Evolutionary conservation across 2,113 vertebrate species (phyloP).

Genomic region (Entelurus aequoreus): DNA sequence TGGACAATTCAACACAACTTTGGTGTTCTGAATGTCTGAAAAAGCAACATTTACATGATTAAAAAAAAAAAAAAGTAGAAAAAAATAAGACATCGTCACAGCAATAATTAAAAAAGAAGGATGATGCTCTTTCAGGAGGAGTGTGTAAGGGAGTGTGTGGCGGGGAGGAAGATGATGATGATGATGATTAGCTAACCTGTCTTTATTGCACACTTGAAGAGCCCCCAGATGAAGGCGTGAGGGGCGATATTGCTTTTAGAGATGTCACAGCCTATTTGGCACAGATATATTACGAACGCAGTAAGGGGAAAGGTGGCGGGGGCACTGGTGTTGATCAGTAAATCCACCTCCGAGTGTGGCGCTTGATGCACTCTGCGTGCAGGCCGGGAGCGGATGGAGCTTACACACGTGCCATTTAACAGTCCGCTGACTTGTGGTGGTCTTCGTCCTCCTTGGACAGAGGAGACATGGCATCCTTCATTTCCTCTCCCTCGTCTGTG

Average conservation of each 20-base stretch:
- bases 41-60: conserved; percentile 17
- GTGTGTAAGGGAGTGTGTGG: conserved; percentile 42
- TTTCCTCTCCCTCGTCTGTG: conserved; percentile 60
- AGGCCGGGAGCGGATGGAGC: neutral
- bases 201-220: conserved; percentile 43
- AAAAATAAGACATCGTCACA: conserved; percentile 20
- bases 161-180: conserved; percentile 3
- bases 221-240: conserved; percentile 3
- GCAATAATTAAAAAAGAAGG: conserved; percentile 11
- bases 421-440: conserved; percentile 56
- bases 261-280: conserved; percentile 35
- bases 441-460: conserved; percentile 58
- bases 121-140: conserved; percentile 9
- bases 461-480: conserved; percentile 63
- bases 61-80: neutral
- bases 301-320: neutral
- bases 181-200: conserved; percentile 15
- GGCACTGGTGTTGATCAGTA: conserved; percentile 21
- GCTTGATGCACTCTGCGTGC: conserved; percentile 18
- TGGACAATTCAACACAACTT: conserved; percentile 49
- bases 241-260: conserved; percentile 13
- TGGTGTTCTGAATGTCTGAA: conserved; percentile 38
- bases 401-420: conserved; percentile 36
- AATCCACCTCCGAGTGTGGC: conserved; percentile 15
- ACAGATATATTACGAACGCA: conserved; percentile 15